Percentiles rank a stretch among this genome's conserved stretches.
Conservation (phyloP, 2,113 vertebrate genomes). For the Onychostruthus taczanowskii region DNA sequence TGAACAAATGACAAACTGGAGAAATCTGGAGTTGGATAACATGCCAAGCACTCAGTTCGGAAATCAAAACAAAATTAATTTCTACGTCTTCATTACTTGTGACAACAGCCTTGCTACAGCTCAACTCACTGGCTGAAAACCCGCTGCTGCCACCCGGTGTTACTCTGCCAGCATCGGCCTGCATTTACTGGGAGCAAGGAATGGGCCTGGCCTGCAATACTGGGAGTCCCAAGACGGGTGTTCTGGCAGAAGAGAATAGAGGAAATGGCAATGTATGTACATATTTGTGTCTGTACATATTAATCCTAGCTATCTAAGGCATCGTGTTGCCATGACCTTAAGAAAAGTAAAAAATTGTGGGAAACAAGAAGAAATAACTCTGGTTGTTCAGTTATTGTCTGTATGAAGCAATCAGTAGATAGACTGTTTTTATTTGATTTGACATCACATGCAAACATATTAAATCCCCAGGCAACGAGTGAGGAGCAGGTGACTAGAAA, state of each 20-base stretch:
- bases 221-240: not conserved
- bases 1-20: not conserved
- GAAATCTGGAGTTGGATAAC: not conserved
- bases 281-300: not conserved
- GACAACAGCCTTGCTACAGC: not conserved
- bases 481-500: not conserved
- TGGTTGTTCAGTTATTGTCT: not conserved
- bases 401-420: not conserved
- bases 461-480: not conserved
- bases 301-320: not conserved
- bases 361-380: not conserved
- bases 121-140: slow-evolving; percentile 64
- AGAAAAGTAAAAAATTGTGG: not conserved
- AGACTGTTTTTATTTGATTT: not conserved
- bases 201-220: rapidly evolving
- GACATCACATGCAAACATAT: not conserved
- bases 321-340: not conserved
- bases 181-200: not conserved
- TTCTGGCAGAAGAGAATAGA: not conserved
- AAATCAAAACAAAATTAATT: slow-evolving; percentile 36
- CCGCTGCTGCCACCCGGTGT: slow-evolving; percentile 78
- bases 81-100: not conserved
- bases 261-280: not conserved
- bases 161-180: not conserved
- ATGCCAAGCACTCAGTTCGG: not conserved